These are phyloP conservation scores for Amphibalanus amphitrite DNA, from an alignment of 1,140 invertebrate genomes.

Conservation along the genomic window DNA sequence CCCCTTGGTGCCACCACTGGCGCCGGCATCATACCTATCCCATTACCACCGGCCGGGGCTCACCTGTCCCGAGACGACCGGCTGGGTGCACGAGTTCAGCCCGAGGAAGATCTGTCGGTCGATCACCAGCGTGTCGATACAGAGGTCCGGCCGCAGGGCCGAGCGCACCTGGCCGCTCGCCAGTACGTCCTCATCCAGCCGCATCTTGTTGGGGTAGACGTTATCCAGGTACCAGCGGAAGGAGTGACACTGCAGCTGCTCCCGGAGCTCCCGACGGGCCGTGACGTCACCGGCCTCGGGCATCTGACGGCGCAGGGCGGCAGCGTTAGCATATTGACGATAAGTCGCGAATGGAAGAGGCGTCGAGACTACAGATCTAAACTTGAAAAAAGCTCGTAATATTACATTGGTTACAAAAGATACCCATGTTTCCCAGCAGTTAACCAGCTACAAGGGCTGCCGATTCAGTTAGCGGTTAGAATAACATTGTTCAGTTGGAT, in stretches of 20 bases:
- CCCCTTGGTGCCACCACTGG: no score
- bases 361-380: no score
- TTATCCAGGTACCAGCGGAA: constrained; percentile 63
- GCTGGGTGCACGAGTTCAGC: not conserved
- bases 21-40: no score
- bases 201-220: constrained; percentile 66
- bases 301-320: constrained; percentile 26
- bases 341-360: no score
- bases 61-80: not conserved
- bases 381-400: no score
- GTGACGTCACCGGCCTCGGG: constrained; percentile 50
- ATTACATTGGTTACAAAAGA: no score
- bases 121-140: not conserved
- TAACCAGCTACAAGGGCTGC: no score
- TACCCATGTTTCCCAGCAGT: no score
- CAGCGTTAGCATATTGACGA: no score
- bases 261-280: constrained; percentile 44
- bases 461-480: no score
- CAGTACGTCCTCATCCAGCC: constrained; percentile 41
- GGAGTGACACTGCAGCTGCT: constrained; percentile 51
- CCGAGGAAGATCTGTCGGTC: not conserved
- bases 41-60: no score
- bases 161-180: constrained; percentile 32
- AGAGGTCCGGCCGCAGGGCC: constrained; percentile 4
- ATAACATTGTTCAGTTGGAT: no score